Conservation (phyloP, 2,888 invertebrate genomes). For the Clivina fossor region DNA sequence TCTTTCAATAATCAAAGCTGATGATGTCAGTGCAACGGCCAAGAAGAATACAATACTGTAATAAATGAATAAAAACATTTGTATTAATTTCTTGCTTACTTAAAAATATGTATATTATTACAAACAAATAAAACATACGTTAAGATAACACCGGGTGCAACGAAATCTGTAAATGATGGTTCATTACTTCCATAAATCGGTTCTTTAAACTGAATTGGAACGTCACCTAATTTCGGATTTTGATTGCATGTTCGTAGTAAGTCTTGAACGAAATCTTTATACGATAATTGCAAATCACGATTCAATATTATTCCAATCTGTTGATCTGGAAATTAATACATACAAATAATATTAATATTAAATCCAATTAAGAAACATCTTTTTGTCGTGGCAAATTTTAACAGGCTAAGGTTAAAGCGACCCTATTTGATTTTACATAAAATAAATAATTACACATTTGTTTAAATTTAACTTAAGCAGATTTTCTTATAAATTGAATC, state of each 20-base stretch:
- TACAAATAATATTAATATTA: background rate
- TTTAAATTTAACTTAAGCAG: no score
- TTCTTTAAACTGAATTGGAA: slow-evolving; percentile 84
- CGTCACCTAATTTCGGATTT: slow-evolving; percentile 84
- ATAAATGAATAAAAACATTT: slow-evolving; percentile 40
- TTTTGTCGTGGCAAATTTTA: background rate
- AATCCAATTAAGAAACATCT: background rate
- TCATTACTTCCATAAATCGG: slow-evolving; percentile 87
- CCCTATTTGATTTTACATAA: no score
- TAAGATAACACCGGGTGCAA: slow-evolving; percentile 92
- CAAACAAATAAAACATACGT: slow-evolving; percentile 65
- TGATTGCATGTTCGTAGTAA: slow-evolving; percentile 72
- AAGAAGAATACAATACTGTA: slow-evolving; percentile 92
- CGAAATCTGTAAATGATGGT: slow-evolving; percentile 94
- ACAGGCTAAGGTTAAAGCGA: background rate
- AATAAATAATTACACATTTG: no score
- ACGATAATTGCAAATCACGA: slow-evolving; percentile 81
- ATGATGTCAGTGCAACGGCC: slow-evolving; percentile 91
- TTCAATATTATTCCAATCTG: slow-evolving; percentile 90
- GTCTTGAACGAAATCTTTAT: slow-evolving; percentile 79
- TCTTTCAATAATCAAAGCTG: slow-evolving; percentile 86
- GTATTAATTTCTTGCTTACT: slow-evolving; percentile 3
- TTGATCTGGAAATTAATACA: slow-evolving; percentile 65
- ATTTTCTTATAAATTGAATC: no score
- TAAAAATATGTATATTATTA: background rate